Conservation (phyloP, 2,113 vertebrate species). For the Notothenia rossii region DNA sequence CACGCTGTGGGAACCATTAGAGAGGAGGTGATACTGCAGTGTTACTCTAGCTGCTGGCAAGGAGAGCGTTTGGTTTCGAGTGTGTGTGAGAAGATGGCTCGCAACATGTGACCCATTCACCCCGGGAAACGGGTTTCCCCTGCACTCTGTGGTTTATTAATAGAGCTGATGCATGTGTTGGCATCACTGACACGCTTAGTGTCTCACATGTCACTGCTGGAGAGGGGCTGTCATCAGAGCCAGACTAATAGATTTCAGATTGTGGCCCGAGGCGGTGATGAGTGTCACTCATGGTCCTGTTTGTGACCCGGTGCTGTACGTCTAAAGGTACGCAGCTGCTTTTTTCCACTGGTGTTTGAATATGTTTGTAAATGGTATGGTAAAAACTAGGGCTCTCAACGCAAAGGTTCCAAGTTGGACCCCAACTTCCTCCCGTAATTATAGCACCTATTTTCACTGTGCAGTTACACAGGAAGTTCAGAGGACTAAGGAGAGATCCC, state of each 20-base stretch:
- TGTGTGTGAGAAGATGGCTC: slow-evolving; percentile 42
- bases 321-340: background rate
- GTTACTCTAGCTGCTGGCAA: slow-evolving; percentile 8
- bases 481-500: too few relatives aligned
- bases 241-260: slow-evolving; percentile 63
- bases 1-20: slow-evolving; percentile 43
- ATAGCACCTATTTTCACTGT: too few relatives aligned
- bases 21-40: slow-evolving; percentile 23
- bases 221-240: slow-evolving; percentile 60
- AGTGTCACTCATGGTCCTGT: slow-evolving; percentile 36
- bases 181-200: slow-evolving; percentile 55
- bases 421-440: too few relatives aligned
- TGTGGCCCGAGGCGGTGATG: slow-evolving; percentile 7
- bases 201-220: slow-evolving; percentile 65
- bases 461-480: too few relatives aligned
- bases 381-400: background rate
- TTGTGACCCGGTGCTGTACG: slow-evolving; percentile 10
- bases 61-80: slow-evolving; percentile 48
- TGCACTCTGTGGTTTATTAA: slow-evolving; percentile 58
- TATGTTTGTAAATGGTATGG: background rate
- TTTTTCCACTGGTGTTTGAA: background rate
- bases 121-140: slow-evolving; percentile 59
- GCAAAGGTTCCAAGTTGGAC: too few relatives aligned
- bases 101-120: slow-evolving; percentile 50
- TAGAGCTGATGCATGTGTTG: slow-evolving; percentile 32